Evolutionary conservation across 2,888 invertebrate genomes (phyloP), one percentile per base, ranked within the genome.

Genomic region (Ypsolopha scabrella): DNA sequence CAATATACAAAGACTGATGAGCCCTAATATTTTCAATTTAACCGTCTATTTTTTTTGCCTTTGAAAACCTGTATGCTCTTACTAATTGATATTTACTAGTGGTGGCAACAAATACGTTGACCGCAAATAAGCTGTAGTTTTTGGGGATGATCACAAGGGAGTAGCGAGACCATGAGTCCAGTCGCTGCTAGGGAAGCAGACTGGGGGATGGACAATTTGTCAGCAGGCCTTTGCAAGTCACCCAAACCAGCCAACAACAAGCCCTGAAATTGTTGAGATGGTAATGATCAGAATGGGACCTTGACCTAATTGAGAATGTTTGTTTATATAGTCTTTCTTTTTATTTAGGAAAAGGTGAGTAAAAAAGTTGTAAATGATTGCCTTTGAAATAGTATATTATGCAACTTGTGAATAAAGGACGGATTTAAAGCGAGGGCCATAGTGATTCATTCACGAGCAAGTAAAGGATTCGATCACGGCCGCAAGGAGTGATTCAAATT

Each of bases 111-210:
- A 99, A 99, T 6, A 98, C 88, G 80, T 99, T 99, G 7, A 99
- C 99, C 60, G 95, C 93, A 71, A 98, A 97, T 7, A 99, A 88
- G 24, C 24, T 24, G 24, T 24, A 24, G 80, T 99, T 99, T 83
- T 96, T 97, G 0, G 99, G 99, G 63, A 93, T 96, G 67, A 99
- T 99, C 33, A 98, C 98, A 63, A 99, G 81, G 0, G 99, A 98
- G 74, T 99, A 92, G 56, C 99, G 90, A 8, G 97, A 95, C 99
- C 99, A 99, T 94, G 34, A 94, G 64, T 35, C 98, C 98, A 14
- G 98, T 98, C 3, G 94, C 92, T 11, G 94, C 93, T 51, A 98
- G 87, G 8, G 97, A 94, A 11, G 83, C 81, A 33, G 94, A 93
- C 80, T 97, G 97, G 44, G 91, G 85, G 43, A 94, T 63, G 64